Base-by-base conservation (phyloP, 2,888 invertebrate genomes). In the Ophraella communa region DNA sequence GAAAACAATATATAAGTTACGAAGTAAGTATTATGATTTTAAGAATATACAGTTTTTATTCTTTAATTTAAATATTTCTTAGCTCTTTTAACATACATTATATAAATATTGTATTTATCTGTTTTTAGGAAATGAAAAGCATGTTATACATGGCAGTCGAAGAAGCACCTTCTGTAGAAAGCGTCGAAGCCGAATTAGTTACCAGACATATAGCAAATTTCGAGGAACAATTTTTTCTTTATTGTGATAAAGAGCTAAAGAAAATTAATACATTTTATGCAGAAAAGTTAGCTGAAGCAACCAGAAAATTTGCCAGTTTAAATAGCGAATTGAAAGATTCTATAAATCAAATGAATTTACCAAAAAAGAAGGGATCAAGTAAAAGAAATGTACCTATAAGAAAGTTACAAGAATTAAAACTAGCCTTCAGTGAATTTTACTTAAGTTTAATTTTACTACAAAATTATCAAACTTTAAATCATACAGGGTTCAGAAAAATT, bases 391-490 rank as follows among this genome's bases (percentile, higher is more conserved):
- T 88, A 17, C 87, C 89, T 0, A 84, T 88, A 0, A 84, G 92
- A 47, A 93, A 92, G 79, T 83, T 91, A 60, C 91, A 92, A 77
- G 94, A 94, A 79, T 83, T 95, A 67, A 94, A 94, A 81, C 84
- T 95, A 70, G 95, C 95, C 57, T 95, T 94, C 82, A 93, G 92
- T 75, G 95, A 95, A 84, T 95, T 94, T 82, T 96, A 95, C 82
- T 86, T 95, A 58, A 92, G 92, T 73, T 84, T 95, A 61, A 93
- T 95, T 74, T 83, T 95, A 44, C 83, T 95, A 56, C 95, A 95
- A 82, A 95, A 95, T 81, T 94, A 93, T 80, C 94, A 95, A 81
- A 93, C 91, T 74, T 84, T 95, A 11, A 95, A 95, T 83, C 92
- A 92, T 75, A 94, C 94, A 4, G 95, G 95, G 1, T 95, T 95